Base-by-base conservation (phyloP, 2,888 invertebrate genomes). In the Troides oblongomaculatus region DNA sequence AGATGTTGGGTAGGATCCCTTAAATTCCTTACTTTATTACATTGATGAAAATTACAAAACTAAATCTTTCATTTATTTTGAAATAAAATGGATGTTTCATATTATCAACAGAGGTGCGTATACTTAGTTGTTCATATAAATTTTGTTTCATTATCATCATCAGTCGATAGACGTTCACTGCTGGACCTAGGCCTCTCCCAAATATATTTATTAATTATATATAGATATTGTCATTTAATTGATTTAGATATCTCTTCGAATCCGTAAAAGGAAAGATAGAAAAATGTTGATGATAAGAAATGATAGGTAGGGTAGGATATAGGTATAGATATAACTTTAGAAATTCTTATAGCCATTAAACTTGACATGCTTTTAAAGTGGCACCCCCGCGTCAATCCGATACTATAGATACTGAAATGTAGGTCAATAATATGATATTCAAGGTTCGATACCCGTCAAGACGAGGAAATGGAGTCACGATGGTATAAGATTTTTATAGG, bases 331-430 rank as follows among this genome's bases (percentile, higher is more conserved):
- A 64, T 68, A 63, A 60, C 60, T 30, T 68, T 68, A 64, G 21
- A 68, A 63, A 64, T 69, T 69, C 62, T 62, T 65, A 66, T 62
- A 69, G 17, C 69, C 58, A 69, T 66, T 69, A 69, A 69, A 69
- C 69, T 69, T 69, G 69, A 69, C 69, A 69, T 62, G 69, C 53
- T 69, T 69, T 65, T 65, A 62, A 62, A 69, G 69, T 58, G 69
- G 65, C 65, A 58, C 56, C 64, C 65, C 23, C 43, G 25, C n/a
- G 57, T 62, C 69, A 62, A 30, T 46, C 57, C 56, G 64, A 66
- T 69, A 58, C 56, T 69, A 39, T 57, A 70, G 59, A 66, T 69
- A 61, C 53, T 50, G 53, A 39, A 68, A 70, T 66, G 62, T 66
- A 63, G 70, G 63, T 70, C 59, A 70, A 63, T 62, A 70, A 66